phyloP scores from a whole-genome alignment of 2,113 vertebrate genomes.

The Bujurquina vittata region DNA sequence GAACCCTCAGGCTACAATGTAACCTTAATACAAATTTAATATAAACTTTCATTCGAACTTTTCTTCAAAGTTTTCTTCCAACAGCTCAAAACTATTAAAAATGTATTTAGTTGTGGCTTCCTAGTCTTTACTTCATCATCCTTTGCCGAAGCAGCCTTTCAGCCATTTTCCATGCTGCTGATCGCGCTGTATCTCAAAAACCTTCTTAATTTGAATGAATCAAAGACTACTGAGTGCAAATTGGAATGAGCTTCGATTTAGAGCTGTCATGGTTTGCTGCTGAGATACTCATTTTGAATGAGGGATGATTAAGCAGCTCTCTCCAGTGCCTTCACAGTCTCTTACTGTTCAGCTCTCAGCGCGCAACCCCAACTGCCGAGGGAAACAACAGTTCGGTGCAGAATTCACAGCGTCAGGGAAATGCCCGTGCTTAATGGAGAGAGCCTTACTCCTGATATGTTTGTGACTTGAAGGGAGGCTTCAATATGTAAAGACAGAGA shows the following conservation, averaged over 20 bases:
- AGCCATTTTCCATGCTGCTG: constrained; percentile 59
- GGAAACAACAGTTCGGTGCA: constrained; percentile 40
- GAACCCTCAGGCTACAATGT: constrained; percentile 27
- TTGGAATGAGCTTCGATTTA: constrained; percentile 65
- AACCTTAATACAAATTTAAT: constrained; percentile 48
- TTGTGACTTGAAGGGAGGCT: constrained; percentile 22
- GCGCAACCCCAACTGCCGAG: constrained; percentile 41
- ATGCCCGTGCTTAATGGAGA: constrained; percentile 1
- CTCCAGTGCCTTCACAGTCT: constrained; percentile 7
- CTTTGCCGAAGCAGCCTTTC: constrained; percentile 48
- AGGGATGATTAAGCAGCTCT: constrained; percentile 68
- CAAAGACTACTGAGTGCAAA: constrained; percentile 66
- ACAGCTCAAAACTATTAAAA: constrained; percentile 55
- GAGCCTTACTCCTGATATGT: constrained; percentile 10
- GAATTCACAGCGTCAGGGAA: constrained; percentile 5
- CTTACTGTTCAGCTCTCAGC: constrained; percentile 20
- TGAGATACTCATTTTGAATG: constrained; percentile 69
- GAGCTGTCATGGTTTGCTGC: constrained; percentile 73
- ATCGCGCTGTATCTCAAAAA: constrained; percentile 68
- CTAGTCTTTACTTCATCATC: constrained; percentile 51
- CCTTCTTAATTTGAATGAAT: constrained; percentile 71
- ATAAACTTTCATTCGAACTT: constrained; percentile 63
- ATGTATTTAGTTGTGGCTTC: constrained; percentile 54
- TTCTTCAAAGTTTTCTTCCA: constrained; percentile 32
- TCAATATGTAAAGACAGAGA: constrained; percentile 6